These are phyloP conservation scores for Rhinella marina DNA, from an alignment of 2,797 vertebrate genomes.

Conservation along the genomic window DNA sequence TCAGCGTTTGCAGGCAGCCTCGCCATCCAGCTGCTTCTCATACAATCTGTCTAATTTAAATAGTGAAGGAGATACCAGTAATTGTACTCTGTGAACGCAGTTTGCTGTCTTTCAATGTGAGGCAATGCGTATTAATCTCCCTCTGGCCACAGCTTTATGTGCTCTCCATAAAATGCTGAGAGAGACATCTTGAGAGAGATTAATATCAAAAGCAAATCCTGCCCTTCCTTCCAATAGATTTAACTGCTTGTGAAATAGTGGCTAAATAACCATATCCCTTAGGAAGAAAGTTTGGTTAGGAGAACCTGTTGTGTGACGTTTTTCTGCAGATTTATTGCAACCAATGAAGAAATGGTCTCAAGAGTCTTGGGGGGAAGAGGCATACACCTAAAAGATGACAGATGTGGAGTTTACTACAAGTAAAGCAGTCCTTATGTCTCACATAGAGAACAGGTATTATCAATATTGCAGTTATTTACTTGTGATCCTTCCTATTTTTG, in stretches of 20 bases:
- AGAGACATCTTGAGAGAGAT: conserved; percentile 56
- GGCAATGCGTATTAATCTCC: conserved; percentile 55
- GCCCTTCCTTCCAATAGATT: conserved; percentile 34
- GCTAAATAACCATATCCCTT: conserved; percentile 21
- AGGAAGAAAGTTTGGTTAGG: conserved; percentile 12
- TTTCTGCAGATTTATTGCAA: neutral
- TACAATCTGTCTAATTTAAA: conserved; percentile 41
- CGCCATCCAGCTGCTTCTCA: conserved; percentile 13
- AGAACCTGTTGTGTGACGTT: conserved; percentile 10
- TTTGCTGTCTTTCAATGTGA: conserved; percentile 49
- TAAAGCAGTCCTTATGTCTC: no score
- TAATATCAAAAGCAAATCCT: conserved; percentile 57
- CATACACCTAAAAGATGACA: neutral
- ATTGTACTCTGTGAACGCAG: conserved; percentile 28
- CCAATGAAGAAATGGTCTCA: neutral
- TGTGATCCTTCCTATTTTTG: no score
- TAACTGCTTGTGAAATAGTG: conserved; percentile 42
- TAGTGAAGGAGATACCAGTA: conserved; percentile 32
- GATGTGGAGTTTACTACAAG: no score
- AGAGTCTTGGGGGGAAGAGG: neutral
- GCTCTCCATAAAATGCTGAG: conserved; percentile 55
- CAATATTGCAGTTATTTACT: no score
- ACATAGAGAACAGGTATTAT: no score
- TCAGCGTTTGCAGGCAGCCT: conserved; percentile 8
- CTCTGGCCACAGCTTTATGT: conserved; percentile 58